Base-by-base conservation (phyloP, 2,797 vertebrate species). In the Acropternis orthonyx region DNA sequence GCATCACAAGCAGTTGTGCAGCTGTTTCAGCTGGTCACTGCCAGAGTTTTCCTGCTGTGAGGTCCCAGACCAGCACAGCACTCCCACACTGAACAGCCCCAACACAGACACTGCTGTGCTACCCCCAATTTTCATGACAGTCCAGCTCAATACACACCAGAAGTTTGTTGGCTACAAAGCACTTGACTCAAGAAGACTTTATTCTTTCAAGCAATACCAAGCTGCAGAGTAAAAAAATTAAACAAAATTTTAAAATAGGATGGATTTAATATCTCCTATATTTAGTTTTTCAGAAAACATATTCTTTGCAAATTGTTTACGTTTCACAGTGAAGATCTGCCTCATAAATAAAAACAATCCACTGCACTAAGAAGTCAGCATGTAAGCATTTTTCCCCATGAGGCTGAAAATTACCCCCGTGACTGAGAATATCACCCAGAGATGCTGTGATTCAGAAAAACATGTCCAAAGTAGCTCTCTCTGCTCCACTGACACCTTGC, bases 31-130 rank as follows among this genome's bases (percentile, higher is more conserved):
- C 15, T 59, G 48, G 34, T 20, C 3, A 1, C 37, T 83, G 20
- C 23, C 48, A 61, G 34, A 6, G 20, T 30, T 61, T 46, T 59
- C 46, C 36, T 39, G 32, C n/a, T 36, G 36, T 9, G 17, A 56
- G 34, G 14, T 43, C 26, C 26, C 2, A 0, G 26, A 39, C 32
- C 16, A 54, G 51, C 34, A 28, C 1, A 0, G 18, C 56, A 22
- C 26, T 54, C 39, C 18, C 24, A 32, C 4, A 0, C 46, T 36
- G n/a, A 59, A 44, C 26, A 44, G 36, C 36, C 14, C 67, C 12
- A 9, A 14, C 44, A 15, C 7, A 55, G 41, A 14, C 26, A 18
- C 46, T 2, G 0, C 20, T 3, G 1, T 11, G 32, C 39, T 48
- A 22, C 12, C 52, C 39, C 41, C 12, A 3, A 1, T 43, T 66